A percentile compares a stretch with the other conserved stretches of the same genome.
These are phyloP conservation scores for Antheraea pernyi DNA, from an alignment of 1,140 invertebrate species.

Conservation along the genomic window DNA sequence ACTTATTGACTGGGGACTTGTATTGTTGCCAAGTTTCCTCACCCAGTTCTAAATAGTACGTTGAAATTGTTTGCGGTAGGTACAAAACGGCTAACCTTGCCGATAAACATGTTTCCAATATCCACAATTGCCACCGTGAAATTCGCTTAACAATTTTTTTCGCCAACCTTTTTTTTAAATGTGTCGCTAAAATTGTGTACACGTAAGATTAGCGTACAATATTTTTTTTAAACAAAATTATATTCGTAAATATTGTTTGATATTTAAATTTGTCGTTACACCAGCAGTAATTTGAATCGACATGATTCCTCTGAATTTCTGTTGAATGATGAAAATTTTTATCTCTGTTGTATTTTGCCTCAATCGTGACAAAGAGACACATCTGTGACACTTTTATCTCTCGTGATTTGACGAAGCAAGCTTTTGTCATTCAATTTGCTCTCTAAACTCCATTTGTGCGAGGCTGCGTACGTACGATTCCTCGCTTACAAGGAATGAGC, in stretches of 20 bases:
- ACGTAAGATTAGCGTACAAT: not conserved
- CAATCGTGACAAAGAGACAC: slow-evolving; percentile 8
- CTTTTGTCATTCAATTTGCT: slow-evolving; percentile 34
- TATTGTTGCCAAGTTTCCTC: slow-evolving; percentile 19
- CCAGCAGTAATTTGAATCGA: not conserved
- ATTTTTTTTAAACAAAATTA: not conserved
- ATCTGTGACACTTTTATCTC: slow-evolving; percentile 18
- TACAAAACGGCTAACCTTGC: slow-evolving; percentile 4
- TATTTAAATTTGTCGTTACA: not conserved
- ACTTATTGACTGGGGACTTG: slow-evolving; percentile 18
- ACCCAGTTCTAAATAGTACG: slow-evolving; percentile 10
- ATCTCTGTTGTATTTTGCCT: slow-evolving; percentile 8
- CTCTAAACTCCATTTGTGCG: slow-evolving; percentile 22
- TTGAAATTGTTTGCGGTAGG: slow-evolving; percentile 16
- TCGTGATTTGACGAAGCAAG: slow-evolving; percentile 28
- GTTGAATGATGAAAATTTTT: slow-evolving; percentile 7
- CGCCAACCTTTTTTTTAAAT: not conserved
- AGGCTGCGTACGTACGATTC: slow-evolving; percentile 18
- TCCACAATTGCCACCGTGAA: not conserved
- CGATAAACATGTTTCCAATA: slow-evolving; percentile 13
- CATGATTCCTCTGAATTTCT: not conserved
- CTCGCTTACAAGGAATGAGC: slow-evolving; percentile 19
- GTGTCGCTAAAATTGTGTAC: too few relatives aligned
- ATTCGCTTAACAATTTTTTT: slow-evolving; percentile 4
- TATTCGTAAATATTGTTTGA: slow-evolving; percentile 6